phyloP scores from a whole-genome alignment of 1,140 invertebrate species.

The Chymomyza costata region DNA sequence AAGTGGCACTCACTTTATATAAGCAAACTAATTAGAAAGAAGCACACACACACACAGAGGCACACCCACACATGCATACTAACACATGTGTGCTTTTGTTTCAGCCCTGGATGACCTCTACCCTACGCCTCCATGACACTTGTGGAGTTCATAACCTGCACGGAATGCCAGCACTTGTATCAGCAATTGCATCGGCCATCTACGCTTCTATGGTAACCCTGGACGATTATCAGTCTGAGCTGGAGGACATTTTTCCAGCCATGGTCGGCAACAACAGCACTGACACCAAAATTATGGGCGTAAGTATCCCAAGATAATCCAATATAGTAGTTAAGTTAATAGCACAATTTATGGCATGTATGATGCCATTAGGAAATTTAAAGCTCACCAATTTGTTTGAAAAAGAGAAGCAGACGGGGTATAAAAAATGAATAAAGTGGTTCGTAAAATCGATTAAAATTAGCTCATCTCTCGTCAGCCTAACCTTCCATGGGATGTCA shows the following conservation, averaged over 20 bases:
- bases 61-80: background rate
- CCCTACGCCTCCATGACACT: conserved; percentile 89
- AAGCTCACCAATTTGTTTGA: too few species aligned
- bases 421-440: background rate
- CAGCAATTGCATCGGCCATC: conserved; percentile 86
- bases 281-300: conserved; percentile 62
- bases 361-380: too few species aligned
- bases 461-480: too few species aligned
- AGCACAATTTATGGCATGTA: too few species aligned
- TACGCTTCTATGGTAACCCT: conserved; percentile 84
- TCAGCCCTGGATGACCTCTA: conserved; percentile 84
- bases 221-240: conserved; percentile 77
- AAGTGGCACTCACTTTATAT: too few species aligned
- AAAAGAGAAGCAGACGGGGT: background rate
- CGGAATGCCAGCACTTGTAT: conserved; percentile 94
- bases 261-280: conserved; percentile 68
- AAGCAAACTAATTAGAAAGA: too few species aligned
- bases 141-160: conserved; percentile 98
- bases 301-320: conserved; percentile 45
- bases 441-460: too few species aligned
- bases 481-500: too few species aligned
- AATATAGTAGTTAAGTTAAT: background rate
- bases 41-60: background rate
- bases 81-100: conserved; percentile 23
- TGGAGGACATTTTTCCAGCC: conserved; percentile 79